A percentile compares a stretch with the other conserved stretches of the same genome.
Evolutionary conservation across 2,113 vertebrate species (phyloP).

Genomic region (Odocoileus hemionus): DNA sequence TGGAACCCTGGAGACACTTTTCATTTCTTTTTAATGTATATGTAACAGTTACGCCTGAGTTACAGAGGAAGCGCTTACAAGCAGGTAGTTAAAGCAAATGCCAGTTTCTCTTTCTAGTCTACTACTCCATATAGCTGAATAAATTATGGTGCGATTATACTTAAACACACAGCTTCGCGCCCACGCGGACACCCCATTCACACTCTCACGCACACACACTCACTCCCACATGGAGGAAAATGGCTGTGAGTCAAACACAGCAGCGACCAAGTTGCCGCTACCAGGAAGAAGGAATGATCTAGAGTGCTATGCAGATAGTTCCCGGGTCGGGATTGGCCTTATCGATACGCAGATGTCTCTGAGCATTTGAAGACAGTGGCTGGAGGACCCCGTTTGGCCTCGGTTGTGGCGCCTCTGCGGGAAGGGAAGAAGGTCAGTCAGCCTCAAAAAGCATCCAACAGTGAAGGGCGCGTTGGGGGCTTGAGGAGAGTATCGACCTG

Average conservation of each 20-base stretch:
- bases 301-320: slow-evolving; percentile 82
- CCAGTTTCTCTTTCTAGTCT: slow-evolving; percentile 95
- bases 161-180: slow-evolving; percentile 83
- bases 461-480: neutral
- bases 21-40: slow-evolving; percentile 94
- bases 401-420: neutral
- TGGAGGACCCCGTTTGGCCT: neutral
- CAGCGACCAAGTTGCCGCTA: slow-evolving; percentile 83
- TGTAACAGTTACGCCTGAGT: slow-evolving; percentile 99
- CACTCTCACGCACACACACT: slow-evolving; percentile 45
- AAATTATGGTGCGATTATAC: slow-evolving; percentile 99
- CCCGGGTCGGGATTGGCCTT: slow-evolving; percentile 77
- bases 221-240: slow-evolving; percentile 76
- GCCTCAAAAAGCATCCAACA: neutral
- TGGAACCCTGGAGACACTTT: slow-evolving; percentile 33
- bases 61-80: slow-evolving; percentile 99
- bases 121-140: slow-evolving; percentile 99
- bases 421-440: neutral
- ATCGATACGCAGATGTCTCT: slow-evolving; percentile 78
- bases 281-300: slow-evolving; percentile 77
- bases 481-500: accelerated
- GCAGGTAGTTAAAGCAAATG: slow-evolving; percentile 99
- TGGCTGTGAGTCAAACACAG: slow-evolving; percentile 88
- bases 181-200: slow-evolving; percentile 47
- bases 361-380: slow-evolving; percentile 42